Evolutionary conservation across 2,113 vertebrate genomes (phyloP).

Genomic region (Tyrannus savana): DNA sequence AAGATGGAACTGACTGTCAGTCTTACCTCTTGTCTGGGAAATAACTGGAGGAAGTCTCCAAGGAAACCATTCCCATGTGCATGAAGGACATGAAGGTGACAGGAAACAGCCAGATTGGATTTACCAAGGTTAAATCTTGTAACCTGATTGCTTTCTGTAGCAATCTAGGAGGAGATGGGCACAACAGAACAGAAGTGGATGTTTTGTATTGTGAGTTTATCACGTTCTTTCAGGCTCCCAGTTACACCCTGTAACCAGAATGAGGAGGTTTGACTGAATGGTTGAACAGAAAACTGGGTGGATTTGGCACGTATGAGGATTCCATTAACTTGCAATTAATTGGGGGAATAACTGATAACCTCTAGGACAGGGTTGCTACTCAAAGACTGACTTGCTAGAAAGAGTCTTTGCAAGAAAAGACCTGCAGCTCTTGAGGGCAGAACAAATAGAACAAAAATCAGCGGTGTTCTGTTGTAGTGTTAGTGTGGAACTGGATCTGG

Average conservation of each 20-base stretch:
- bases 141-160: background rate
- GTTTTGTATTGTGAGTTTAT: background rate
- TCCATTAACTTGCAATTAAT: background rate
- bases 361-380: background rate
- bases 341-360: background rate
- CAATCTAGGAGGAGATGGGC: background rate
- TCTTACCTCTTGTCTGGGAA: background rate
- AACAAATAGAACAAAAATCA: background rate
- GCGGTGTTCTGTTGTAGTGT: background rate
- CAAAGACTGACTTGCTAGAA: background rate
- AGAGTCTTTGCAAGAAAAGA: background rate
- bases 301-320: background rate
- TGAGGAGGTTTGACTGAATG: accelerated
- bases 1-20: background rate
- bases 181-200: accelerated
- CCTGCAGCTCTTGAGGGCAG: accelerated
- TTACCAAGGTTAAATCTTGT: background rate
- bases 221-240: background rate
- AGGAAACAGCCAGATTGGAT: background rate
- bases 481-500: background rate
- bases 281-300: background rate
- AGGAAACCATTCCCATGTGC: background rate
- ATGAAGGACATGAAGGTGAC: background rate
- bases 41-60: background rate
- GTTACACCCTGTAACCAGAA: background rate